Base-by-base conservation (phyloP, 1,140 invertebrate genomes). In the Drosophila azteca region DNA sequence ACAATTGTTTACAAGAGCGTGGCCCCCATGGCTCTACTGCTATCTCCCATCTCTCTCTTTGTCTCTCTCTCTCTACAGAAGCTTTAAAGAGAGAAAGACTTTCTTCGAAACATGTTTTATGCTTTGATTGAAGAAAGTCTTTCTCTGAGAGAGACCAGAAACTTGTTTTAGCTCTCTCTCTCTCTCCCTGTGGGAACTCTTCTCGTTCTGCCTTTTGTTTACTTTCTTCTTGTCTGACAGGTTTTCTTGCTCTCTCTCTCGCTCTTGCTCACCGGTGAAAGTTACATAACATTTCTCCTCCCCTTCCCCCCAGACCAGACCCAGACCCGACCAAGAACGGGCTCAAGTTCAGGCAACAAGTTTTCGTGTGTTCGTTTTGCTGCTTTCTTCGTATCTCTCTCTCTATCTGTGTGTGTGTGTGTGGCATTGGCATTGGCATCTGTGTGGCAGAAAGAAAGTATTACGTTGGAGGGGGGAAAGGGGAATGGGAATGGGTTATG, bases 281-380 rank as follows among this genome's bases (percentile, higher is more conserved):
- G 81, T 85, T 85, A 87, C 82, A 74, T 85, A 85, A 82, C 79
- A 80, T 78, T 69, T 71, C 58, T 57, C 61, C 48, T 43, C 17
- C 17, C 17, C 67, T 54, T 57, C 61, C 48, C 48, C 17, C 17
- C 17, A 20, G 17, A 20, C 17, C 57, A 57, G 70, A 24, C 24
- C 29, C 48, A 74, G 64, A 64, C 31, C 44, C 68, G 64, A 64
- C 73, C 64, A 77, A 87, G 83, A 87, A 88, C 76, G 76, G 74
- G 83, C 83, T 88, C 83, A 88, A 88, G 83, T 88, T 88, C 83
- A 87, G 52, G 9, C 62, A 62, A 59, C 73, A 70, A 63, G 65
- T 76, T 76, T 71, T 63, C 57, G 64, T 65, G 31, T 9, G 31
- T 84, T 59, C 55, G 63, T 24, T 80, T 84, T 84, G 49, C 52